Percentiles rank a stretch among this genome's conserved stretches.
Conservation (phyloP, 1,140 invertebrate genomes). For the Neelides sp. region DNA sequence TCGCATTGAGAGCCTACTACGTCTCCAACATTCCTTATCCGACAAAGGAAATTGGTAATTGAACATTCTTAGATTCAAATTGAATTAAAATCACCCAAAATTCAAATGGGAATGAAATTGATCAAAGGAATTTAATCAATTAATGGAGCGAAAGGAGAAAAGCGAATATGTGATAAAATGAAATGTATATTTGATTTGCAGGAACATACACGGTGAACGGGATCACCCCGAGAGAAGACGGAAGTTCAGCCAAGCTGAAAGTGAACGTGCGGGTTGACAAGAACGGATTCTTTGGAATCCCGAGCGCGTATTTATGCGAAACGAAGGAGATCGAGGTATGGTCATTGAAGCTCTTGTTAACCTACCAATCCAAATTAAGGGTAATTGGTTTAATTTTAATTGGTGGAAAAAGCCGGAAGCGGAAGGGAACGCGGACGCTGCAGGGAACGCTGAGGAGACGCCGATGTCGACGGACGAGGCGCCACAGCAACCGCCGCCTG, state of each 20-base stretch:
- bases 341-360: too few species aligned
- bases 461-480: background rate
- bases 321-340: slow-evolving; percentile 47
- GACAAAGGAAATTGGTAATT: slow-evolving; percentile 63
- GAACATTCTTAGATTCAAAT: background rate
- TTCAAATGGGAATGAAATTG: slow-evolving; percentile 2
- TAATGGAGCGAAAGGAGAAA: too few species aligned
- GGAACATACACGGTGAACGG: slow-evolving; percentile 71
- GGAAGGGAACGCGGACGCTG: slow-evolving; percentile 3
- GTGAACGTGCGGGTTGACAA: slow-evolving; percentile 86
- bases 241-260: slow-evolving; percentile 83
- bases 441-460: slow-evolving; percentile 38
- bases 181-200: slow-evolving; percentile 35
- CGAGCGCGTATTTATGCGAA: slow-evolving; percentile 71
- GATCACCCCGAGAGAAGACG: slow-evolving; percentile 69
- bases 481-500: background rate
- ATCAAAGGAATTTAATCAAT: too few species aligned
- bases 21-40: slow-evolving; percentile 55
- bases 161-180: background rate
- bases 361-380: too few species aligned
- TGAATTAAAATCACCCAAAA: background rate
- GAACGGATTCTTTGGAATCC: slow-evolving; percentile 79
- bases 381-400: too few species aligned
- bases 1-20: slow-evolving; percentile 73
- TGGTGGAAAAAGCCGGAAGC: slow-evolving; percentile 11